phyloP scores from a whole-genome alignment of 2,888 invertebrate genomes.

The Shargacucullia verbasci region DNA sequence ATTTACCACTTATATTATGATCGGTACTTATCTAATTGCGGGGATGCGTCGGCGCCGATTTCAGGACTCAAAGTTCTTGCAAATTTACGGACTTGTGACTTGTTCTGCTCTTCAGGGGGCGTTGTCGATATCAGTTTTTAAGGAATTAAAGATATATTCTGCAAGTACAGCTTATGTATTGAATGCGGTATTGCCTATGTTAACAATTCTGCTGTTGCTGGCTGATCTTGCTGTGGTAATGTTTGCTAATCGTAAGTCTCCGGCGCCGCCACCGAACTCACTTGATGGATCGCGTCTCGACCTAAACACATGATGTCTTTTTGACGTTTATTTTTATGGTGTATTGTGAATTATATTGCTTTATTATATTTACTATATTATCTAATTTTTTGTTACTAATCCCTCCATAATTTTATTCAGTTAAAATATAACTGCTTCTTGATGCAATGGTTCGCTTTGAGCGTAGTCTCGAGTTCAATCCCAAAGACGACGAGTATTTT shows the following conservation, averaged over 20 bases:
- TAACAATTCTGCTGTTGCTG: slow-evolving; percentile 68
- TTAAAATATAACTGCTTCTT: no score
- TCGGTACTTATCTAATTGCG: slow-evolving; percentile 66
- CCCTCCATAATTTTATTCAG: no score
- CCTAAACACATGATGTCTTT: neutral
- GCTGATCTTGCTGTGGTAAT: slow-evolving; percentile 72
- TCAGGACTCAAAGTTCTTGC: slow-evolving; percentile 68
- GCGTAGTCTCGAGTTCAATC: no score
- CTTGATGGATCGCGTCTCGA: neutral
- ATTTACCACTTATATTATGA: slow-evolving; percentile 71
- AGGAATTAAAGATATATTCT: slow-evolving; percentile 19
- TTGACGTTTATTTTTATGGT: no score
- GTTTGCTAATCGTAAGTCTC: slow-evolving; percentile 60
- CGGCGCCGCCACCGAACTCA: neutral
- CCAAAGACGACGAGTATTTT: no score
- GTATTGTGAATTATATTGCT: no score
- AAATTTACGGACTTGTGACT: slow-evolving; percentile 69
- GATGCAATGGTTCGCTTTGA: no score
- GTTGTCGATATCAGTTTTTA: slow-evolving; percentile 34
- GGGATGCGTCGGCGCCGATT: slow-evolving; percentile 28
- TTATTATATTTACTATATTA: no score
- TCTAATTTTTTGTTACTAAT: no score
- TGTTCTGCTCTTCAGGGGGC: slow-evolving; percentile 66
- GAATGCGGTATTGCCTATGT: slow-evolving; percentile 76
- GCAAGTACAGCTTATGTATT: slow-evolving; percentile 60